phyloP scores from a whole-genome alignment of 2,113 vertebrate genomes.

The Channa argus region DNA sequence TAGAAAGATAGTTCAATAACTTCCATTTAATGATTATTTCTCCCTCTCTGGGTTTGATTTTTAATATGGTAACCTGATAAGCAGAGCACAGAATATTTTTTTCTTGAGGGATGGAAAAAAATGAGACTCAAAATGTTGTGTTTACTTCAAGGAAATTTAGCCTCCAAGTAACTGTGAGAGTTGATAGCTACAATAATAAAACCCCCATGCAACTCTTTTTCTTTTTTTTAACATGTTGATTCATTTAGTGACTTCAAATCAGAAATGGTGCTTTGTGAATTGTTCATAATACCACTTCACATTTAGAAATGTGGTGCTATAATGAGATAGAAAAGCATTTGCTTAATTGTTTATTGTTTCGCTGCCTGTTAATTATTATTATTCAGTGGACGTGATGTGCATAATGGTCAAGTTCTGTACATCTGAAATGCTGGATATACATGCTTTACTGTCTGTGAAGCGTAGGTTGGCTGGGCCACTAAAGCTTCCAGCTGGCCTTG shows the following conservation, averaged over 20 bases:
- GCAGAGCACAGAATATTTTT: conserved; percentile 19
- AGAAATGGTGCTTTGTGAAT: conserved; percentile 4
- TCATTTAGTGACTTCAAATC: conserved; percentile 1
- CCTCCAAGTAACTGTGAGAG: conserved; percentile 2
- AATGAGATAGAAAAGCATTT: neutral
- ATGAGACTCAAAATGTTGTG: neutral
- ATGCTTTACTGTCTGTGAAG: conserved; percentile 16
- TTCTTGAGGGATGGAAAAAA: conserved; percentile 24
- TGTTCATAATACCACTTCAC: neutral
- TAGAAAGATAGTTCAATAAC: conserved; percentile 44
- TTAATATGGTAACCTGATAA: conserved; percentile 50
- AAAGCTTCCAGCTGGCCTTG: conserved; percentile 55
- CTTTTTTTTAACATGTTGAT: neutral
- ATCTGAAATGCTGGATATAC: conserved; percentile 14
- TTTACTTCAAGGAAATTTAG: conserved; percentile 13
- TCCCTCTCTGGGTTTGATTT: conserved; percentile 46
- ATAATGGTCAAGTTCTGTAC: neutral
- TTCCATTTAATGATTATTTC: conserved; percentile 46
- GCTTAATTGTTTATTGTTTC: too few relatives aligned
- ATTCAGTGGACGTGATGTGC: neutral
- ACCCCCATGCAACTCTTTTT: neutral
- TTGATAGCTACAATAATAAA: conserved; percentile 15
- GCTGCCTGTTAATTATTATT: neutral
- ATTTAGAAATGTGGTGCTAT: neutral
- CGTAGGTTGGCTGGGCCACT: conserved; percentile 29